Conservation (phyloP, 2,888 invertebrate genomes). For the Parelbella ahira region DNA sequence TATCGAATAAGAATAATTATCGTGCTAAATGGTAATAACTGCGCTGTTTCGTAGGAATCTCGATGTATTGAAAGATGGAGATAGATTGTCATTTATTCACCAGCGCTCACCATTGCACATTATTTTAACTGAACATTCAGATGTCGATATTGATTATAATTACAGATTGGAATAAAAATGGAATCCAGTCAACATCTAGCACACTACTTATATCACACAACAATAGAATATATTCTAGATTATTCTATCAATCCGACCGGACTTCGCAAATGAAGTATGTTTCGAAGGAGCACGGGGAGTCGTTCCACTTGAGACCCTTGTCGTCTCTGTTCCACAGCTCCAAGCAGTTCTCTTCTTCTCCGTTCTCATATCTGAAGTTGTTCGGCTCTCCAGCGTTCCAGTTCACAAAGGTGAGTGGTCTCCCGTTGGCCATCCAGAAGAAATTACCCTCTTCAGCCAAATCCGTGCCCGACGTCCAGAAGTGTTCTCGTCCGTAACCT, state of each 20-base stretch:
- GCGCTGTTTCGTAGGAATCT: too few species aligned
- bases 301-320: constrained; percentile 96
- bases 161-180: not conserved
- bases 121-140: too few species aligned
- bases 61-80: too few species aligned
- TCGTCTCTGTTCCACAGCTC: constrained; percentile 96
- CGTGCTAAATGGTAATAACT: too few species aligned
- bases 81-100: too few species aligned
- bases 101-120: too few species aligned
- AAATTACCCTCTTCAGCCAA: constrained; percentile 94
- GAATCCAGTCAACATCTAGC: constrained; percentile 37
- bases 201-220: constrained; percentile 51
- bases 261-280: constrained; percentile 96
- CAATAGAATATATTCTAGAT: constrained; percentile 30
- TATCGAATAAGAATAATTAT: too few species aligned
- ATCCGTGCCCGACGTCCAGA: constrained; percentile 96
- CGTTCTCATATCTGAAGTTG: constrained; percentile 95
- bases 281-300: constrained; percentile 95
- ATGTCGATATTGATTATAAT: too few species aligned
- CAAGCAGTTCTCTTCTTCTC: constrained; percentile 95
- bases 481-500: constrained; percentile 94
- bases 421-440: constrained; percentile 96
- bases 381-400: constrained; percentile 97
- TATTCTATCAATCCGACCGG: constrained; percentile 67
- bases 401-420: constrained; percentile 93